Evolutionary conservation across 2,888 invertebrate species (phyloP).

Genomic region (Fissipunctia ypsillon): DNA sequence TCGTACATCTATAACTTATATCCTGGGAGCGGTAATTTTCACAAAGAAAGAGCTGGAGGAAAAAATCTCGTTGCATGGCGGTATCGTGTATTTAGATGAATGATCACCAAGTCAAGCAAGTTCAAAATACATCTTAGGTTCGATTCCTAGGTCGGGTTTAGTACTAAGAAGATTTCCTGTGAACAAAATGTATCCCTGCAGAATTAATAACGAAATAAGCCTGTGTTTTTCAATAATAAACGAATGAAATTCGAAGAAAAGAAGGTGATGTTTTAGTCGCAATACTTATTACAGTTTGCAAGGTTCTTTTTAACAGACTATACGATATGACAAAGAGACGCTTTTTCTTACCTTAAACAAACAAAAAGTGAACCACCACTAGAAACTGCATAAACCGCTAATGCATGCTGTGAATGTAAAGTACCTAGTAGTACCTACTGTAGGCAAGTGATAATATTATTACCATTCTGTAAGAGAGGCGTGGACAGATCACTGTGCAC

Average conservation of each 20-base stretch:
- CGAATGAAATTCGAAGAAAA: background rate
- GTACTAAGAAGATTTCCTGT: background rate
- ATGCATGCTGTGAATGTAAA: no score
- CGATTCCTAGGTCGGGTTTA: background rate
- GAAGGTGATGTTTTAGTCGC: background rate
- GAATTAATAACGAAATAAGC: background rate
- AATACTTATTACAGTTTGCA: background rate
- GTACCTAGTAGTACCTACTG: no score
- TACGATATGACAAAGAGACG: background rate
- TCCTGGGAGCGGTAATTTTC: background rate
- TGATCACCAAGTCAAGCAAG: background rate
- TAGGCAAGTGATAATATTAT: background rate
- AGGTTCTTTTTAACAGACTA: background rate
- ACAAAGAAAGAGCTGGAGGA: background rate
- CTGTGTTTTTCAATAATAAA: background rate
- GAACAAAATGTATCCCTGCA: background rate
- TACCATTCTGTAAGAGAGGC: background rate
- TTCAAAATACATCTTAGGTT: background rate
- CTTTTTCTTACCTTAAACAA: no score
- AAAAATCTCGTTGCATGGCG: background rate
- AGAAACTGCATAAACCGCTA: no score
- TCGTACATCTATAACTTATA: background rate
- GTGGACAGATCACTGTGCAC: background rate
- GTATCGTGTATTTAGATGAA: background rate
- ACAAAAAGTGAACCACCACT: background rate